Evolutionary conservation across 2,888 invertebrate genomes (phyloP).

Genomic region (Catocala nupta): DNA sequence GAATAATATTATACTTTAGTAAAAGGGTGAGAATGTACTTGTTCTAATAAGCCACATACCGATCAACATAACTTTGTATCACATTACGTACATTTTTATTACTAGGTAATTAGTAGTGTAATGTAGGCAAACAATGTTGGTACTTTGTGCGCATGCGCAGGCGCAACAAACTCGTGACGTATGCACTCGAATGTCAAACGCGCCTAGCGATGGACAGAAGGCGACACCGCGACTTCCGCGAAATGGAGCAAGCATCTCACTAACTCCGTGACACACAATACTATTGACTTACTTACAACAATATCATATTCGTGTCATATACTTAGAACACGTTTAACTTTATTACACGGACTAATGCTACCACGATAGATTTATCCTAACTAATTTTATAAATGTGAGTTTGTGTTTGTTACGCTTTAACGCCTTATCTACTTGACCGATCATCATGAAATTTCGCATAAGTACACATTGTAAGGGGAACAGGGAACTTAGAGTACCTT

Average conservation of each 20-base stretch:
- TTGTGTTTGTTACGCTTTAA: too few relatives aligned
- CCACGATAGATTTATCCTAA: too few relatives aligned
- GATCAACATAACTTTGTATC: constrained; percentile 24
- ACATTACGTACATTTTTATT: constrained; percentile 18
- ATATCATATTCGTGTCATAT: constrained; percentile 9
- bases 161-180: not conserved
- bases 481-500: too few relatives aligned
- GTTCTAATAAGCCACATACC: constrained; percentile 22
- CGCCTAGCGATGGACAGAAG: constrained; percentile 51
- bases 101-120: constrained; percentile 16
- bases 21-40: constrained; percentile 34
- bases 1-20: constrained; percentile 27
- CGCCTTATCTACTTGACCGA: too few relatives aligned
- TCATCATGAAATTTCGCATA: too few relatives aligned
- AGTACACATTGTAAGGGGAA: too few relatives aligned
- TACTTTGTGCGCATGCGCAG: constrained; percentile 9
- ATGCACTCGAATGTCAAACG: constrained; percentile 36
- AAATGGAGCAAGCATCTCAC: constrained; percentile 61
- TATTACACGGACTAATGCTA: too few relatives aligned
- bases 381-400: too few relatives aligned
- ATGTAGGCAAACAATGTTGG: constrained; percentile 18
- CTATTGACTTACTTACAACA: constrained; percentile 22
- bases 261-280: constrained; percentile 49
- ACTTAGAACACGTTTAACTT: constrained; percentile 9
- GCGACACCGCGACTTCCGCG: constrained; percentile 68